Evolutionary conservation across 2,797 vertebrate genomes (phyloP), one percentile per base, ranked within the genome.

Genomic region (Gallinago stenura): DNA sequence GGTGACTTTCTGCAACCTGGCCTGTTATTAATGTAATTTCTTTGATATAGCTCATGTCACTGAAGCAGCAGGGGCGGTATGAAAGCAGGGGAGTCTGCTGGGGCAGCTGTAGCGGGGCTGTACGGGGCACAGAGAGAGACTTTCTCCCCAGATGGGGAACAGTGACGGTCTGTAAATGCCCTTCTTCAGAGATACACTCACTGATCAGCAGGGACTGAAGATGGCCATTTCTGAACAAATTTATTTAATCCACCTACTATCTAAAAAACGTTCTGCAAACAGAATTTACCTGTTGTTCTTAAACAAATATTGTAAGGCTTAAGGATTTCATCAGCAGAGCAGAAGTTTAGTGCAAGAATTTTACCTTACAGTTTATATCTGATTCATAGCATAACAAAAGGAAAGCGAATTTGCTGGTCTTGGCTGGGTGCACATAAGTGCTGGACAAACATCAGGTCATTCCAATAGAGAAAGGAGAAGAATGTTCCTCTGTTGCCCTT

Each of bases 371-470:
- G 28, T 87, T 89, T 50, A 20, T 80, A 65, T 61, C 69, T 83
- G 26, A 64, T 80, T 92, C 69, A 68, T 17, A 58, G 62, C 60
- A 41, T 33, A 83, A 83, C 46, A 70, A 57, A 65, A 77, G n/a
- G 25, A 71, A 82, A 75, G 20, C 7, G 65, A 85, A 71, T 76
- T 77, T 66, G 46, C 35, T 68, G 39, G 69, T 91, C 85, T 89
- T 3, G 0, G 31, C 57, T 78, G 91, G 30, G 48, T 91, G 76
- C 83, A 78, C 93, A 45, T 26, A 35, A 87, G 64, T 48, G 41
- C 77, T 77, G 65, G 85, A 80, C 83, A 96, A 91, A 93, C 89
- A 96, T 24, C 69, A 86, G 48, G 31, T 56, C 70, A 75, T 65
- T 51, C 21, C 54, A 60, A 48, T 12, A 57, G 51, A 45, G 75